phyloP scores from a whole-genome alignment of 2,797 vertebrate genomes.

The Cossypha niveicapilla region DNA sequence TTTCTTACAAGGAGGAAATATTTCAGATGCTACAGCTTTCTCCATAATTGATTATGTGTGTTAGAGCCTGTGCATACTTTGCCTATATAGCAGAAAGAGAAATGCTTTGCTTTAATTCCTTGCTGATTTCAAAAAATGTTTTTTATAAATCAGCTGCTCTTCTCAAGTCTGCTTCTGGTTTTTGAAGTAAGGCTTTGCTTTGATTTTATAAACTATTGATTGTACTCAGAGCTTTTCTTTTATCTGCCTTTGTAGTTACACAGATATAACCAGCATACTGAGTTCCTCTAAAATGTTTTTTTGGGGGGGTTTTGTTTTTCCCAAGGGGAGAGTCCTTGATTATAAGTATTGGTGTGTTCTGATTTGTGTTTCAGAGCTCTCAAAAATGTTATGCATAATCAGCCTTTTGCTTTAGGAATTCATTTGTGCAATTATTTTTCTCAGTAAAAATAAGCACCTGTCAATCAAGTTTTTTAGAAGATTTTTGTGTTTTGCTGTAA shows the following conservation, averaged over 20 bases:
- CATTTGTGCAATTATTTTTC: neutral
- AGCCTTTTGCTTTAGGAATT: neutral
- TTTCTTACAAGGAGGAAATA: neutral
- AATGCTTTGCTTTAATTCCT: neutral
- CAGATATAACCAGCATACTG: neutral
- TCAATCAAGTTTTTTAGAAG: neutral
- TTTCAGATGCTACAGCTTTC: neutral
- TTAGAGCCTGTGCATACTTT: neutral
- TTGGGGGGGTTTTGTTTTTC: neutral
- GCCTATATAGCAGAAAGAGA: neutral
- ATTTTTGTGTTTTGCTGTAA: neutral
- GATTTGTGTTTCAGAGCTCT: neutral
- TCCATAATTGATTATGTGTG: neutral
- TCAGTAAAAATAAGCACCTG: neutral
- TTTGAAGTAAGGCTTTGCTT: neutral
- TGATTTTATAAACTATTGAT: neutral
- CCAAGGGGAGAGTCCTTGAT: neutral
- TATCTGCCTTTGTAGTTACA: neutral
- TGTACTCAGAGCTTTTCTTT: neutral
- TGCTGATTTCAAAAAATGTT: neutral
- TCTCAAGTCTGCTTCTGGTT: neutral
- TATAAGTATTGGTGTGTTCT: neutral
- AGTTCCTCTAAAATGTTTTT: neutral
- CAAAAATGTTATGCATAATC: neutral
- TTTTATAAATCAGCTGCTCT: neutral